Percentiles rank a stretch among this genome's conserved stretches.
Conservation (phyloP, 2,113 vertebrate species). For the Anoura caudifer region DNA sequence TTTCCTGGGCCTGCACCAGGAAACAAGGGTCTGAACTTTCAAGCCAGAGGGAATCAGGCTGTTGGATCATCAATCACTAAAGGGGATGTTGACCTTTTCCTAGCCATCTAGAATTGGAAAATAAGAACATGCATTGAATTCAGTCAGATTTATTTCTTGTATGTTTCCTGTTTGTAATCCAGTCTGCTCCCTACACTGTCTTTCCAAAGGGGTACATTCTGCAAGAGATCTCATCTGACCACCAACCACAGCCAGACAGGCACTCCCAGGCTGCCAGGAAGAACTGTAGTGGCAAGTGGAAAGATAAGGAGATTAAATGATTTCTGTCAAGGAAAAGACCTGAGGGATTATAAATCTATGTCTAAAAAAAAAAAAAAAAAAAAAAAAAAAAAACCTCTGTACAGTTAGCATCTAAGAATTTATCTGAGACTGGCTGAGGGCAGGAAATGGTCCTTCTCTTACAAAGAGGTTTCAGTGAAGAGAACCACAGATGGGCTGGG, state of each 20-base stretch:
- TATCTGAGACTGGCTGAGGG: background rate
- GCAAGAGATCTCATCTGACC: background rate
- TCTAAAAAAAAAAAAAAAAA: background rate
- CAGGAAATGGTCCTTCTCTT: background rate
- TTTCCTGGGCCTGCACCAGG: background rate
- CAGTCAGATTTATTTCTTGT: background rate
- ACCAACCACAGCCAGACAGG: background rate
- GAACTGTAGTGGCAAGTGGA: background rate
- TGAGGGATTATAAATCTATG: background rate
- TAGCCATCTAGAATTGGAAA: background rate
- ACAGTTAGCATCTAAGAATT: background rate
- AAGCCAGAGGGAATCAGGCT: background rate
- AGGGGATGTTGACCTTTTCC: background rate
- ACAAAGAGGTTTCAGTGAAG: background rate
- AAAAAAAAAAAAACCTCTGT: background rate
- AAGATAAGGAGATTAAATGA: background rate
- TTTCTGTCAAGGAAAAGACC: slow-evolving; percentile 2
- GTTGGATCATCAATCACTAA: background rate
- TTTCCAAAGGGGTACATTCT: background rate
- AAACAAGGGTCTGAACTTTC: background rate
- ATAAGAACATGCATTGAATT: background rate
- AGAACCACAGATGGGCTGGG: background rate
- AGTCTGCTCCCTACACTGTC: background rate
- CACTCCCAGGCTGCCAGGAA: background rate
- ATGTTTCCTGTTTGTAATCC: background rate